Evolutionary conservation across 2,113 vertebrate genomes (phyloP).

Genomic region (Brachypteracias leptosomus): DNA sequence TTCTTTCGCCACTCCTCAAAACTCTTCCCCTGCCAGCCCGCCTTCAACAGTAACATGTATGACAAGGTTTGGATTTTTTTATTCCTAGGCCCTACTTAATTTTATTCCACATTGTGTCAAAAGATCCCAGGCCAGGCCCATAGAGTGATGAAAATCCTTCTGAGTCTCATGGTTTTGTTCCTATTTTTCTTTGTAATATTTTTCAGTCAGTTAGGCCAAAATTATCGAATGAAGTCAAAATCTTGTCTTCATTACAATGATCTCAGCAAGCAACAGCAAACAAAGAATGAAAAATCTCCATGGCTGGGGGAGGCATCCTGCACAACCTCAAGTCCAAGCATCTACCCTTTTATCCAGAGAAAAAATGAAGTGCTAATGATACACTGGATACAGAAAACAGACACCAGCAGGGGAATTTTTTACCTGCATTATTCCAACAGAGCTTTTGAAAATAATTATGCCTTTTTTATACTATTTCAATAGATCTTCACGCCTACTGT

Average conservation of each 20-base stretch:
- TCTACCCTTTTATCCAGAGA: not conserved
- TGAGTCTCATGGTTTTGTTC: not conserved
- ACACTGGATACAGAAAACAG: conserved; percentile 1
- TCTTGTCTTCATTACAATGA: not conserved
- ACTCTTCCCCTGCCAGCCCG: not conserved
- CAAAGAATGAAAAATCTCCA: not conserved
- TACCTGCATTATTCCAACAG: conserved; percentile 1
- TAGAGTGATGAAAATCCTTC: not conserved
- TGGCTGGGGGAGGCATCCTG: not conserved
- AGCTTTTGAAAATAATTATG: conserved; percentile 63
- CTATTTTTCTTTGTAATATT: not conserved
- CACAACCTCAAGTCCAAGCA: not conserved
- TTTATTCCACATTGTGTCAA: not conserved
- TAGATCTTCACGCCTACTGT: conserved; percentile 10
- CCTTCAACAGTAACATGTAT: not conserved
- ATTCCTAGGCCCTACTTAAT: not conserved
- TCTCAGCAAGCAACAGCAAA: not conserved
- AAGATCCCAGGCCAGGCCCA: not conserved
- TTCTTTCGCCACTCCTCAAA: not conserved
- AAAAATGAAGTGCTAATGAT: conserved; percentile 34
- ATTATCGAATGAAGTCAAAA: not conserved
- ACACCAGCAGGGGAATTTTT: conserved; percentile 34
- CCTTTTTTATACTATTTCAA: conserved; percentile 20
- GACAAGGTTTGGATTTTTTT: not conserved
- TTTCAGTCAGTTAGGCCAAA: not conserved